A percentile compares a stretch with the other conserved stretches of the same genome.
These are phyloP conservation scores for Luffia ferchaultella DNA, from an alignment of 2,888 invertebrate genomes.

Conservation along the genomic window DNA sequence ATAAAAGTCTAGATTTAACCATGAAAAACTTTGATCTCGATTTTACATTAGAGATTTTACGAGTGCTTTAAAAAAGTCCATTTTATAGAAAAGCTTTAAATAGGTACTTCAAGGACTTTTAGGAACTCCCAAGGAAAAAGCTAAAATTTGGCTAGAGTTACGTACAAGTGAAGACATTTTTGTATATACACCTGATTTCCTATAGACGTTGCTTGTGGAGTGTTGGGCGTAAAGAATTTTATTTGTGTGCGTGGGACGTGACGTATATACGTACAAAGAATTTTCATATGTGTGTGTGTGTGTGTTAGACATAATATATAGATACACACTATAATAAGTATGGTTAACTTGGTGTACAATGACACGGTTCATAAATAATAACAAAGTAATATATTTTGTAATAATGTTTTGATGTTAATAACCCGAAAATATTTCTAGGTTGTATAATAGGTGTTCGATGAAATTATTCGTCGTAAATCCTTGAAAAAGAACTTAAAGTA, in stretches of 20 bases:
- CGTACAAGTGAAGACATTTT: conserved; percentile 23
- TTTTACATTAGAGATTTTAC: too few relatives aligned
- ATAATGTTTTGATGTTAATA: too few relatives aligned
- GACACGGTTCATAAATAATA: neutral
- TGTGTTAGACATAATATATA: neutral
- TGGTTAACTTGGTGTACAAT: neutral
- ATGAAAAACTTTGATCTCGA: too few relatives aligned
- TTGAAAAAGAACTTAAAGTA: too few relatives aligned
- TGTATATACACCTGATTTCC: conserved; percentile 28
- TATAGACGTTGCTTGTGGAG: neutral
- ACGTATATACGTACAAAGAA: neutral
- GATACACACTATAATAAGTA: neutral
- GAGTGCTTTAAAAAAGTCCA: conserved; percentile 35
- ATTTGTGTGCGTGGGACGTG: neutral
- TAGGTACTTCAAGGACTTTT: too few relatives aligned
- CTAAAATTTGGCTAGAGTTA: conserved; percentile 10
- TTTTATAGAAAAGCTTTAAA: conserved; percentile 50
- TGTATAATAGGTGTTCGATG: too few relatives aligned
- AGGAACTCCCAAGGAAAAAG: too few relatives aligned
- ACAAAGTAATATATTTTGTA: too few relatives aligned
- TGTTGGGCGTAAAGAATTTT: neutral
- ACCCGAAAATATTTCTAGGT: too few relatives aligned
- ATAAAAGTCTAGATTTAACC: too few relatives aligned
- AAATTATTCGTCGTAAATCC: too few relatives aligned
- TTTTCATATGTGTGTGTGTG: neutral